Percentiles rank a stretch among this genome's conserved stretches.
These are phyloP conservation scores for Amblyjoppa fuscipennis DNA, from an alignment of 2,888 invertebrate species.

Conservation along the genomic window DNA sequence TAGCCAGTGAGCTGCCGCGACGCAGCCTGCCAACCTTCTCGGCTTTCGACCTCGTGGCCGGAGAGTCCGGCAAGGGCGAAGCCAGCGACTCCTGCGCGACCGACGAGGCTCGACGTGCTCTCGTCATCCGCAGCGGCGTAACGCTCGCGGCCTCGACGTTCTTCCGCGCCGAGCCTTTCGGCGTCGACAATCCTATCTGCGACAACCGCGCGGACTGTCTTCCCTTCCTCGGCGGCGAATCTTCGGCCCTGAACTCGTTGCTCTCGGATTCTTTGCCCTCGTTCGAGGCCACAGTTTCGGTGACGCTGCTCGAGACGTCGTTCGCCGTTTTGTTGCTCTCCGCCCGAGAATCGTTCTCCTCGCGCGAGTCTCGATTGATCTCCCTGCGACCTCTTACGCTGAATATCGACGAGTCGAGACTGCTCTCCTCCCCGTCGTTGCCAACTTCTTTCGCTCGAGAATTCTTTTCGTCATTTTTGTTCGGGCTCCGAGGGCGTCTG, in stretches of 20 bases:
- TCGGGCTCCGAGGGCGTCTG: slow-evolving; percentile 16
- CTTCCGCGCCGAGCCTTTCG: slow-evolving; percentile 1
- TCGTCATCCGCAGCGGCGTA: slow-evolving; percentile 69
- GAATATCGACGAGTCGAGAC: slow-evolving; percentile 48
- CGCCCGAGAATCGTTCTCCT: slow-evolving; percentile 3
- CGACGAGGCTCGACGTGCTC: slow-evolving; percentile 75
- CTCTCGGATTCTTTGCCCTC: slow-evolving; percentile 13
- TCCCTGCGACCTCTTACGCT: not conserved
- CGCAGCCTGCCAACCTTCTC: slow-evolving; percentile 56
- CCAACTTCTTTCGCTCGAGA: slow-evolving; percentile 14
- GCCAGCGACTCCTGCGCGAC: slow-evolving; percentile 64
- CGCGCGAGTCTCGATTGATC: not conserved
- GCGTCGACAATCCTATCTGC: not conserved
- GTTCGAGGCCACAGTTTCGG: slow-evolving; percentile 19
- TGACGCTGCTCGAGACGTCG: not conserved
- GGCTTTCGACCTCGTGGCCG: slow-evolving; percentile 19
- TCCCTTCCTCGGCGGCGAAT: slow-evolving; percentile 17
- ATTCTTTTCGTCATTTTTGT: slow-evolving; percentile 11
- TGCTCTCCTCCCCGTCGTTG: slow-evolving; percentile 34
- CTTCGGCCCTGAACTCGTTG: slow-evolving; percentile 6
- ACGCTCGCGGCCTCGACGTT: slow-evolving; percentile 17
- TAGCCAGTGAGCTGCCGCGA: slow-evolving; percentile 73
- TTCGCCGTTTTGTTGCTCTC: not conserved
- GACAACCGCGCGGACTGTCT: slow-evolving; percentile 14
- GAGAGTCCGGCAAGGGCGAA: slow-evolving; percentile 40